Base-by-base conservation (phyloP, 2,888 invertebrate species). In the Seira sanloemensis region DNA sequence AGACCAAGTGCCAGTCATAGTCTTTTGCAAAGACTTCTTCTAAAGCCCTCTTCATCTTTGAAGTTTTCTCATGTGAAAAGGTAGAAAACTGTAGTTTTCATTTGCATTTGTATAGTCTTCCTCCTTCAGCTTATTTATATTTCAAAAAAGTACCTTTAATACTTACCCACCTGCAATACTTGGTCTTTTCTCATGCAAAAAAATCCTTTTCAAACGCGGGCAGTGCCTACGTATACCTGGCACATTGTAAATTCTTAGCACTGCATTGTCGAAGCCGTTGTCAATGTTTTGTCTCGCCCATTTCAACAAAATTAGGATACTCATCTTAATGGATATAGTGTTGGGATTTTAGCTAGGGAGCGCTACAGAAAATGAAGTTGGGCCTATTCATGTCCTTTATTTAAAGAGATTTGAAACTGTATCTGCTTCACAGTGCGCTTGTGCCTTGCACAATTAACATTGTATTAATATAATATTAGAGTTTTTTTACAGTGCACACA, bases 41-140 rank as follows among this genome's bases (percentile, higher is more conserved):
- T 16, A 37, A 58, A 58, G 58, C 58, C 2, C 58, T 58, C 58
- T 18, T 58, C 58, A n/a, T n/a, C 58, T n/a, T 58, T 58, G n/a
- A 58, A 58, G 18, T 58, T 58, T n/a, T 58, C 58, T 58, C 58
- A 58, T 58, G 58, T 58, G 58, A 58, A 58, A 58, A 58, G 58
- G n/a, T 18, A n/a, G n/a, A n/a, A 58, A 58, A 58, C 58, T 58
- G 58, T 58, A 58, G 16, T 58, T 58, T 58, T 58, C 58, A 58
- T 58, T 58, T 58, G 58, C 58, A 58, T 58, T 58, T 12, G 12
- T 37, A 37, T 37, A n/a, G 58, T 7, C 58, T 58, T 58, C 58
- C 58, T 58, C n/a, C n/a, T 58, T 58, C 37, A 37, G 12, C 12
- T 12, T 18, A 4, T 58, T 58, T 58, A 58, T n/a, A n/a, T n/a